These are phyloP conservation scores for Spongilla lacustris DNA, from an alignment of 37 sponge, comb jelly and placozoan genomes.

Conservation along the genomic window DNA sequence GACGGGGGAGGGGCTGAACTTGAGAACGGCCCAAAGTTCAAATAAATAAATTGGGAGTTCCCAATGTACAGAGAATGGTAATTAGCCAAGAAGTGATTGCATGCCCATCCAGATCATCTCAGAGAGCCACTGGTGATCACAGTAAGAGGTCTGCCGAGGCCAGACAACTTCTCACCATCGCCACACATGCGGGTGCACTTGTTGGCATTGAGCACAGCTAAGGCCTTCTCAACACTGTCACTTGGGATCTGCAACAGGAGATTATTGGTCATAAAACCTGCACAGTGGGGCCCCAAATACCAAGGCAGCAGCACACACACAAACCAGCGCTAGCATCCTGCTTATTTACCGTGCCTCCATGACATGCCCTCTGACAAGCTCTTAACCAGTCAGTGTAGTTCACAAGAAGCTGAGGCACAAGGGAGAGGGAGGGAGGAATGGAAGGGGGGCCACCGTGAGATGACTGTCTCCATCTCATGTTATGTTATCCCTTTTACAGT, in stretches of 20 bases:
- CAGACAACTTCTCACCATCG: not conserved
- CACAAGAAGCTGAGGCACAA: not conserved
- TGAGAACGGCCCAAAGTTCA: not conserved
- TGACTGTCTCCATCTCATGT: not conserved
- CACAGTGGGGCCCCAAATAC: not conserved
- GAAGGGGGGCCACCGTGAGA: not conserved
- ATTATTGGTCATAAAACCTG: no score
- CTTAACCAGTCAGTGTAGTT: conserved; percentile 22
- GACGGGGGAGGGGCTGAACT: not conserved
- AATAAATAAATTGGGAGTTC: not conserved
- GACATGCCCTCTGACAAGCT: not conserved
- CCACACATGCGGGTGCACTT: not conserved
- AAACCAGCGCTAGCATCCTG: not conserved
- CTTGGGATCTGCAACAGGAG: conserved; percentile 40
- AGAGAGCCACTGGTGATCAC: not conserved
- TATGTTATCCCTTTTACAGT: not conserved
- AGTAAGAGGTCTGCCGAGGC: not conserved
- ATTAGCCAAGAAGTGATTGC: not conserved
- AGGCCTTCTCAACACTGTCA: conserved; percentile 45
- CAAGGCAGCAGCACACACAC: not conserved
- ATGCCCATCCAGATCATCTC: not conserved
- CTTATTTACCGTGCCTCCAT: conserved; percentile 11
- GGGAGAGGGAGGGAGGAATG: not conserved
- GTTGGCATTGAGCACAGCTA: conserved; percentile 47
- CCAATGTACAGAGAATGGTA: not conserved